These are phyloP conservation scores for Epinephelus moara DNA, from an alignment of 2,113 vertebrate species.

Conservation along the genomic window DNA sequence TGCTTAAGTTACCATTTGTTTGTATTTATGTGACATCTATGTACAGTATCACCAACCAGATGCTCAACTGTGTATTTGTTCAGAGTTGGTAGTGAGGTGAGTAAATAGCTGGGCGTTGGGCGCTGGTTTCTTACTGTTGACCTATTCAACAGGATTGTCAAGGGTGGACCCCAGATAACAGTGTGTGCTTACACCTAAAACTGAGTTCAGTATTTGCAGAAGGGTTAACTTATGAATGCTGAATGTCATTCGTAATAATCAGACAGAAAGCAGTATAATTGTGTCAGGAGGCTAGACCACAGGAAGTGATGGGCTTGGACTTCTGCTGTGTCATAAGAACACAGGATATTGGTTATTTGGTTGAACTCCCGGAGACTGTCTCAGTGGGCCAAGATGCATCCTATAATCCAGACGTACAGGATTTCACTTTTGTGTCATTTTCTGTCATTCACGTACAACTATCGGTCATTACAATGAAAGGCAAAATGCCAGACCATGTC, in stretches of 20 bases:
- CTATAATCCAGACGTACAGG: not conserved
- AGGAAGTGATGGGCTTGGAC: slow-evolving; percentile 5
- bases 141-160: not conserved
- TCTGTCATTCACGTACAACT: not conserved
- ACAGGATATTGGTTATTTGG: slow-evolving; percentile 16
- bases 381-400: not conserved
- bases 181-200: not conserved
- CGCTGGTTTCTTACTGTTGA: not conserved
- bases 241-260: not conserved
- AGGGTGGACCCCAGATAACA: not conserved
- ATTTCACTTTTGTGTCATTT: slow-evolving; percentile 10
- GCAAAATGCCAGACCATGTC: not conserved
- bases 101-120: not conserved
- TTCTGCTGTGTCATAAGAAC: not conserved
- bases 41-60: not conserved
- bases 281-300: not conserved
- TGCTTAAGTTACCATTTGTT: slow-evolving; percentile 9
- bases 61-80: not conserved
- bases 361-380: not conserved
- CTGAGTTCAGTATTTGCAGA: not conserved
- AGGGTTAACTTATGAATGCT: not conserved
- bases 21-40: not conserved
- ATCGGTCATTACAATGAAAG: not conserved
- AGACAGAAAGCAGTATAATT: not conserved
- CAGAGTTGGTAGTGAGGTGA: not conserved